phyloP scores from a whole-genome alignment of 2,113 vertebrate genomes.

The Calidris pugnax region DNA sequence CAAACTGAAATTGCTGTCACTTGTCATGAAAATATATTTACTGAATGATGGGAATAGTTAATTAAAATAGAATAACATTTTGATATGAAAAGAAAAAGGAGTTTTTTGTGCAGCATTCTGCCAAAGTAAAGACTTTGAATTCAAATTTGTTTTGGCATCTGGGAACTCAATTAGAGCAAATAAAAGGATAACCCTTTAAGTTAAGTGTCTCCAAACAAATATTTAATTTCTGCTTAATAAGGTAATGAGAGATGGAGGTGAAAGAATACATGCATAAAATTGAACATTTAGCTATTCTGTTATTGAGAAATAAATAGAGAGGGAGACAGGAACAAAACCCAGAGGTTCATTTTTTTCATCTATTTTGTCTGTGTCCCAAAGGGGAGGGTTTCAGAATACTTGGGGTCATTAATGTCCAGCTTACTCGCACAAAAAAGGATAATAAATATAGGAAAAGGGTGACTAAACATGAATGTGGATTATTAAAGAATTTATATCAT shows the following conservation, averaged over 20 bases:
- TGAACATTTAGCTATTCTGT: background rate
- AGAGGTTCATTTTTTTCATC: background rate
- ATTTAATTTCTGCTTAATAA: conserved; percentile 35
- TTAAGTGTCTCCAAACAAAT: conserved; percentile 1
- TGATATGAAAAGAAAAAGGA: background rate
- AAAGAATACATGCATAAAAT: background rate
- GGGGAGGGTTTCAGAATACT: background rate
- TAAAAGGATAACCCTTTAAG: conserved; percentile 8
- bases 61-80: background rate
- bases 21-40: background rate
- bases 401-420: background rate
- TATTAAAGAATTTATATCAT: background rate
- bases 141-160: background rate
- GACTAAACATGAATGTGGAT: background rate
- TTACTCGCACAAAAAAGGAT: background rate
- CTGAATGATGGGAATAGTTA: background rate
- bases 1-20: background rate
- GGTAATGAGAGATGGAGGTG: background rate
- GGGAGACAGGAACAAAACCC: background rate
- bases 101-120: background rate
- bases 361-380: background rate
- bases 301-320: background rate
- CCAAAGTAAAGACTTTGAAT: background rate
- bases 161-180: background rate
- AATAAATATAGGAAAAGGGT: background rate